Evolutionary conservation across 2,888 invertebrate species (phyloP), one percentile per base, ranked within the genome.

Genomic region (Spilarctia lutea): DNA sequence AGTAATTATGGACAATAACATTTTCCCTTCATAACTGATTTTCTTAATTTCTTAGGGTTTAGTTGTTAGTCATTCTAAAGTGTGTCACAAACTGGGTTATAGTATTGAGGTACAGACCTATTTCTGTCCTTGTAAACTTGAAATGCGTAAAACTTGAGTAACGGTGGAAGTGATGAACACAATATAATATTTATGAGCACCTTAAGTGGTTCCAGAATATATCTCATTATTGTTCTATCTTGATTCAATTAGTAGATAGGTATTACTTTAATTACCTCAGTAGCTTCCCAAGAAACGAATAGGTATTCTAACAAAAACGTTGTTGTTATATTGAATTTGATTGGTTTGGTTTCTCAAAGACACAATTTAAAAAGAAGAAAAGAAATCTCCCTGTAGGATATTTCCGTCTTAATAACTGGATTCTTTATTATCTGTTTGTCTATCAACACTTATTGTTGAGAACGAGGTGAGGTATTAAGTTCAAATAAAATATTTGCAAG

Each of bases 11-110:
- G 4, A 73, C 74, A 73, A 77, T 81, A 83, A 83, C 72, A 78
- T 81, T 82, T 72, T 75, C 74, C 72, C 71, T 71, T 75, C 66
- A 78, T 76, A 81, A 82, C 77, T 81, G 78, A 83, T 83, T 74
- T 71, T 74, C 75, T 77, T 83, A 78, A 81, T 80, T 83, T 76
- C 71, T 77, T 78, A 30, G 69, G 76, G 83, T 76, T 78, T 74
- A 71, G 68, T 75, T 75, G 74, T 75, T 74, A 81, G 75, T 83
- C 75, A 75, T 72, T 72, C 76, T 68, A 71, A 74, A 76, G 68
- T 75, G 45, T 68, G 39, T 66, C 70, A 68, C 71, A 76, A 73
- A 75, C 70, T 78, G 76, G 72, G 71, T 81, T 75, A 71, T 72
- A 45, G 48, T 60, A 60, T 8, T 20, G 63, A 72, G n/a, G 48